Evolutionary conservation across 2,888 invertebrate species (phyloP), one percentile per base, ranked within the genome.

Genomic region (Stictocephala bisonia): DNA sequence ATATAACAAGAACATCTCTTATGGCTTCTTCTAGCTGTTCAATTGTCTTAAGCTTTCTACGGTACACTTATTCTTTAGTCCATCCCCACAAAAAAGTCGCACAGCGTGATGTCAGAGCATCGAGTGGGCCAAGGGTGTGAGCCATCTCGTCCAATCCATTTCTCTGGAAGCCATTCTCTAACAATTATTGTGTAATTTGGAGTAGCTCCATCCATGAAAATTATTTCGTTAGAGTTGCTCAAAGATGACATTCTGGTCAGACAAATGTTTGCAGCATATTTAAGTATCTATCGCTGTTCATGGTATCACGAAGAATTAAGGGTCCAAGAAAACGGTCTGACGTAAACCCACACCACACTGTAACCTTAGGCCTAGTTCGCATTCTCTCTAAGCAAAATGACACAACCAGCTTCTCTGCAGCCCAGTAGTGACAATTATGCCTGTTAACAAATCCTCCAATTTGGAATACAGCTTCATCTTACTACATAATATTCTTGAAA

Each of bases 311-410:
- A 60, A 20, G 3, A 60, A 60, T 60, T 22, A 60, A 31, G 20
- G 15, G 58, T 2, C 58, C 31, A 58, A 29, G 13, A 58, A 29
- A 18, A 27, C 58, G 58, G 29, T 58, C 29, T 24, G 13, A 22
- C 56, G 56, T 56, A 41, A 66, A 41, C 44, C 44, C 66, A 66
- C 44, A 44, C 24, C 66, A 56, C 3, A 56, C 58, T 20, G 64
- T 20, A 64, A 64, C 35, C 22, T 64, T 64, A 64, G 20, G 41
- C 64, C 64, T 64, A 18, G 64, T 7, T 40, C 40, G 40, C 41
- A 64, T 29, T 29, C 22, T 41, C 40, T 64, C 20, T 35, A 40
- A 18, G 26, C 40, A 41, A 35, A 66, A 66, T 15, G 24, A 64
- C 40, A 24, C 40, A 26, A 7, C 40, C 2, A 20, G 64, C 40